These are phyloP conservation scores for Heptranchias perlo DNA, from an alignment of 2,113 vertebrate genomes.

Conservation along the genomic window DNA sequence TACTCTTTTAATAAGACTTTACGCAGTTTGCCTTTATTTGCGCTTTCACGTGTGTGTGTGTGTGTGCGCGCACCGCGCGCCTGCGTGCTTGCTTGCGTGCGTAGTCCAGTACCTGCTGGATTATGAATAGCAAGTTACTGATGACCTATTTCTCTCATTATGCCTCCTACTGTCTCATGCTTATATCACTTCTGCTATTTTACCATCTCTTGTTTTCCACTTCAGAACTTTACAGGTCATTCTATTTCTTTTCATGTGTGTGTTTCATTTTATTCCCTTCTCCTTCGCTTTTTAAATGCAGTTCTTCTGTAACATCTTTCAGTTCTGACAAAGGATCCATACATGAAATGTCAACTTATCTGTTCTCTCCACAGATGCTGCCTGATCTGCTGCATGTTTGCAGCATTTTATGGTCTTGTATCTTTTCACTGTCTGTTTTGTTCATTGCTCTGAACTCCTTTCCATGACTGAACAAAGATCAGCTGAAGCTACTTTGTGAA, in stretches of 20 bases:
- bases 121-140: neutral
- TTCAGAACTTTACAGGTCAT: neutral
- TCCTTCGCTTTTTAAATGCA: neutral
- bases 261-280: neutral
- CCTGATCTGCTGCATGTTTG: neutral
- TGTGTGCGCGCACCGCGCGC: no score
- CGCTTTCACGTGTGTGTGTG: neutral
- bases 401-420: neutral
- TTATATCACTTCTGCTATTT: neutral
- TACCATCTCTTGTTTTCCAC: neutral
- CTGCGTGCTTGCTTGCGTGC: no score
- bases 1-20: neutral
- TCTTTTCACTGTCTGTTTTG: neutral
- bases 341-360: neutral
- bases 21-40: neutral
- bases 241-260: neutral
- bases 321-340: neutral
- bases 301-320: neutral
- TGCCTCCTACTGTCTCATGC: neutral
- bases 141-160: neutral
- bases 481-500: neutral
- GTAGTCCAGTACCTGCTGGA: neutral
- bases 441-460: neutral
- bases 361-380: neutral
- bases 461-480: neutral